A percentile compares a stretch with the other conserved stretches of the same genome.
Evolutionary conservation across 2,888 invertebrate genomes (phyloP).

Genomic region (Bellardia pandia): DNA sequence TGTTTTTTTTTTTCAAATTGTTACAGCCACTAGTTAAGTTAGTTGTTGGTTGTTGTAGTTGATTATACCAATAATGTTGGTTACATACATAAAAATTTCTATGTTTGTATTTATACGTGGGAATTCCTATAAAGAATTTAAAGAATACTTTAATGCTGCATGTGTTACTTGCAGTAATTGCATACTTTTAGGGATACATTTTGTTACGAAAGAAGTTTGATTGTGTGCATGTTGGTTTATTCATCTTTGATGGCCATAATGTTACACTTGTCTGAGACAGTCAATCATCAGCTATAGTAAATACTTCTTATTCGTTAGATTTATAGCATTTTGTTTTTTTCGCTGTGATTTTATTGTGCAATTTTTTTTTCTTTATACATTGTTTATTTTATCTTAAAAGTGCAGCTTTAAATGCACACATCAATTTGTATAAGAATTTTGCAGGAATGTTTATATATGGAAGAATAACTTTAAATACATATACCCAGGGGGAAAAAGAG

Average conservation of each 20-base stretch:
- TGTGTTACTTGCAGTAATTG: constrained; percentile 25
- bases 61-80: neutral
- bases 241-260: constrained; percentile 46
- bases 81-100: neutral
- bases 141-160: neutral
- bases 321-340: neutral
- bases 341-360: neutral
- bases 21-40: neutral
- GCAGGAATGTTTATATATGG: no score
- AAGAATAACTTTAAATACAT: no score
- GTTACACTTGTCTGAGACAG: constrained; percentile 75
- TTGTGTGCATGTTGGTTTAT: neutral
- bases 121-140: constrained; percentile 10
- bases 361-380: neutral
- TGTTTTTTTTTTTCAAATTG: constrained; percentile 1
- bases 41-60: neutral
- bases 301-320: constrained; percentile 21
- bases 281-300: constrained; percentile 77
- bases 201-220: neutral
- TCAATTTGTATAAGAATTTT: constrained; percentile 13
- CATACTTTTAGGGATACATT: constrained; percentile 23
- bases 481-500: no score
- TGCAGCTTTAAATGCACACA: neutral
- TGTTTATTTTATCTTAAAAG: constrained; percentile 4
- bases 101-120: neutral